Evolutionary conservation across 2,888 invertebrate species (phyloP).

Genomic region (Sinhomidia bicolor): DNA sequence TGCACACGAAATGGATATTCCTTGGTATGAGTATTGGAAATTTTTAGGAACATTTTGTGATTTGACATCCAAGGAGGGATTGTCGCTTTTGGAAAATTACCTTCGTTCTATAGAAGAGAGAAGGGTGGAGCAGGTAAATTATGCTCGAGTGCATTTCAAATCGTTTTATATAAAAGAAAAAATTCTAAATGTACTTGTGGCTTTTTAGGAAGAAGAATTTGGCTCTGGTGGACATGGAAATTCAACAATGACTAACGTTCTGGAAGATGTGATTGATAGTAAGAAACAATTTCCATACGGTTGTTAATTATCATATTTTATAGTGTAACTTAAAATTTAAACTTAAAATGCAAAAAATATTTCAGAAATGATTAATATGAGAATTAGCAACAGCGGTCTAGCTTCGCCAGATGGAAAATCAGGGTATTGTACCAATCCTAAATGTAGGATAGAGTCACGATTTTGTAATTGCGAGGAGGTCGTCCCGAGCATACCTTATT

Average conservation of each 20-base stretch:
- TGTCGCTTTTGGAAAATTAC: constrained; percentile 89
- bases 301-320: too few relatives aligned
- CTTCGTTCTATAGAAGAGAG: constrained; percentile 84
- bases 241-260: neutral
- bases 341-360: too few relatives aligned
- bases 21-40: constrained; percentile 97
- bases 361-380: constrained; percentile 46
- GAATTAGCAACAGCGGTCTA: constrained; percentile 48
- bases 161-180: too few relatives aligned
- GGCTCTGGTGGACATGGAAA: neutral
- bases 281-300: constrained; percentile 3
- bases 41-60: constrained; percentile 92
- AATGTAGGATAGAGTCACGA: constrained; percentile 46
- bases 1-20: constrained; percentile 88
- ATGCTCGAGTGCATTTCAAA: too few relatives aligned
- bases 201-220: constrained; percentile 4
- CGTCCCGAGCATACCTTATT: constrained; percentile 39
- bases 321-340: too few relatives aligned
- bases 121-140: too few relatives aligned
- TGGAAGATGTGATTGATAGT: constrained; percentile 49
- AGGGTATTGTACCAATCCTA: constrained; percentile 57
- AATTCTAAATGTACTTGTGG: too few relatives aligned
- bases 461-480: constrained; percentile 67
- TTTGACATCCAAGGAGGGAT: constrained; percentile 88
- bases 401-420: constrained; percentile 42